Evolutionary conservation across 1,140 invertebrate genomes (phyloP), one percentile per base, ranked within the genome.

Genomic region (Bombus soroeensis): DNA sequence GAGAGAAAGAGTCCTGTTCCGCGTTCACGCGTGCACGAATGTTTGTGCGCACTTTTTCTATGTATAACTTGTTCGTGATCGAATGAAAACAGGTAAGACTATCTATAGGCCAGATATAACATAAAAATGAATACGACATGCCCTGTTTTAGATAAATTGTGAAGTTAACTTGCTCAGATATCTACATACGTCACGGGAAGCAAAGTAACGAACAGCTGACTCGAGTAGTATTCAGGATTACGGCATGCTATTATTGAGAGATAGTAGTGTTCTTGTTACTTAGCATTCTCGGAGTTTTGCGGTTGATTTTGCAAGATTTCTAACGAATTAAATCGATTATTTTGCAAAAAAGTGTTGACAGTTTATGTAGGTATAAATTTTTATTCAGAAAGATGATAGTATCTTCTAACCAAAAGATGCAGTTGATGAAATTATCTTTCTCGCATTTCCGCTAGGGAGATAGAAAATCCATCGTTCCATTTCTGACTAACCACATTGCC

Each of bases 71-170:
- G 78, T 68, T 89, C 76, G 78, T 47, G 85, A 32, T 66, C 73
- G 62, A 76, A 78, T 81, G 76, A 82, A 88, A 91, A 86, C 85
- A 89, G 85, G 87, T 90, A 89, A 88, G 87, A 70, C 82, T 73
- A 76, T 66, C 76, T 81, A 81, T 90, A 85, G 70, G 74, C 43
- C 57, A 62, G 74, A 43, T 18, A 78, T 90, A 88, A 88, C 72
- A 77, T 83, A 76, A 88, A 90, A 66, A 82, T 64, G 68, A 59
- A 9, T 25, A 62, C 62, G 85, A 66, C 57, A 72, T 68, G 53
- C 83, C 66, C 59, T 72, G 76, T 89, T 83, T 83, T 64, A 76
- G 70, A 39, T 88, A 88, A 86, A 90, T 57, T 47, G 37, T 43
- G 39, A 85, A 88, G 71, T 85, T 47, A 70, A 41, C 57, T 62